Evolutionary conservation across 2,797 vertebrate genomes (phyloP), one percentile per base, ranked within the genome.

Genomic region (Heterohyrax brucei): DNA sequence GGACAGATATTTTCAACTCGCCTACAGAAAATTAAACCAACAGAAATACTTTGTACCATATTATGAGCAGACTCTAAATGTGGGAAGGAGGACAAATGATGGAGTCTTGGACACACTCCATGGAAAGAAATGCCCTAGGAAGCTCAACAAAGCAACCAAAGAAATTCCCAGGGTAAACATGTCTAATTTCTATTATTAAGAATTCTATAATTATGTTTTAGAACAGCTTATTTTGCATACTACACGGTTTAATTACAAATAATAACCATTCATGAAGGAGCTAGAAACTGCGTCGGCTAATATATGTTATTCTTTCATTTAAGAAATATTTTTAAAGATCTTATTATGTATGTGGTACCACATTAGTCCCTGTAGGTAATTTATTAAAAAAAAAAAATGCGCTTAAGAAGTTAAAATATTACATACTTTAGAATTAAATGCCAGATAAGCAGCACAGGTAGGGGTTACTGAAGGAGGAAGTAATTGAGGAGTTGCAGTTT

Each of bases 121-220:
- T 26, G 93, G 87, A 76, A 84, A 95, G 80, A 95, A 95, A 95
- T 56, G 94, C 28, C 77, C 76, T 93, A 89, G 59, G 89, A 95
- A 39, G 53, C 64, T 87, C 7, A 86, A 87, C 81, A 96, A 96
- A 89, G 81, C 91, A 94, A 93, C 73, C 62, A 77, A 82, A 91
- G 87, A 95, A 95, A 96, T 72, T 81, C 39, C 84, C 93, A 94
- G 87, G 81, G 87, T 82, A 97, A 97, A 96, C 78, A 95, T n/a
- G 81, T 13, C 73, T 96, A 97, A 94, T 95, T 93, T 94, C 97
- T 97, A 96, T 94, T 97, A 97, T 97, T 97, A 97, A 92, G 73
- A 97, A 96, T 97, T 96, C 95, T 95, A 72, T 97, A 96, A 95
- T 96, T 97, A 95, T 91, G 59, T 95, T 96, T 96, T 56, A 95